Base-by-base conservation (phyloP, 2,113 vertebrate species). In the Hystrix brachyura region DNA sequence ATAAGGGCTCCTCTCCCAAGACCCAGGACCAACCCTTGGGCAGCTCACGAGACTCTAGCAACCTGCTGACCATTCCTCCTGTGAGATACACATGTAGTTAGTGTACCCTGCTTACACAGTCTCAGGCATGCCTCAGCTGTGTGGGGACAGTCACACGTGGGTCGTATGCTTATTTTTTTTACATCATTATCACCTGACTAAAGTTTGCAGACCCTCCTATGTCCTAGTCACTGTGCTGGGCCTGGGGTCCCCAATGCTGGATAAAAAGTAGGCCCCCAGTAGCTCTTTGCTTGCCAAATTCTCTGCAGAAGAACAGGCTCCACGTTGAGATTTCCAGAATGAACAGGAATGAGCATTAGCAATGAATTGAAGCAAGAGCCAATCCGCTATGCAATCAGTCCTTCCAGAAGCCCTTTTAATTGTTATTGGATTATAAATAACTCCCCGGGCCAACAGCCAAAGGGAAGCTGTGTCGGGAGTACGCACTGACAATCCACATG, bases 391-490 rank as follows among this genome's bases (percentile, higher is more conserved):
- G 81, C 57, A 79, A 79, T 34, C 93, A 95, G 71, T 55, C 86
- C 85, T 65, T 84, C 88, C 85, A 60, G 67, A 91, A 94, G 88
- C 81, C 88, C 76, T 96, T 71, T 79, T 78, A 48, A 38, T 95
- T 94, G 93, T 95, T 92, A 85, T 78, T 71, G 91, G 85, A 90
- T 90, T 92, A 94, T 78, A 96, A 98, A 96, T 87, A 96, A 96
- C 96, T 94, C 72, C 90, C 94, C 32, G 71, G 95, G 97, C 96
- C 95, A 71, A 55, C 38, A 93, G 96, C 97, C 96, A 94, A 81
- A 29, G 71, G 62, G 43, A 71, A 62, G 74, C 91, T 59, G 83
- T 67, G 46, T 69, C 1, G 23, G 87, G 94, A 38, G 59, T 18
- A 69, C 15, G 10, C 2, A 51, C 74, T 25, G 65, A 82, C 81